Evolutionary conservation across 2,888 invertebrate species (phyloP), one percentile per base, ranked within the genome.

Genomic region (Argynnis bischoffii): DNA sequence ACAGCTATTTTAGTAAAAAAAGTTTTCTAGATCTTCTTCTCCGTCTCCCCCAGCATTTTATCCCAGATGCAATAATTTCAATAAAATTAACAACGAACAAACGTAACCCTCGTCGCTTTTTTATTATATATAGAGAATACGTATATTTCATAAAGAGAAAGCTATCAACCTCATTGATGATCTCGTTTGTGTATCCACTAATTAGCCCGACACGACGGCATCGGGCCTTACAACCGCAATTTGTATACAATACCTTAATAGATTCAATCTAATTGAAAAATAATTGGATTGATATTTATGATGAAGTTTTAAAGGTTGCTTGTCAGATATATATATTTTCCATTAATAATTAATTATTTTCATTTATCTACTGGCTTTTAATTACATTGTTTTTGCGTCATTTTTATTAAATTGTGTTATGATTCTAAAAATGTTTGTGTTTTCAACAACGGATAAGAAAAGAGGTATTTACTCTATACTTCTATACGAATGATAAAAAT

Each of bases 251-350:
- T 60, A 8, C 31, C 54, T 64, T 64, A 64, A 48, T 50, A 16
- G 55, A 56, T n/a, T 54, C 41, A 54, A 53, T 56, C 8, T 50
- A 47, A 57, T 53, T 31, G 51, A 57, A 66, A 54, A 64, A 57
- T 70, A 61, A 70, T 72, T 74, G 72, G 18, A 31, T 47, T 13
- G 47, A 13, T 57, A 60, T 47, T 64, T 31, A 64, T 18, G n/a
- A 63, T 26, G 26, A 18, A 57, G 13, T 59, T 26, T 59, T 59
- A 48, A 59, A 59, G 48, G 59, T 59, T 59, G 35, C 35, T 41
- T 41, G 35, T 41, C 11, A 41, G 35, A 41, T 41, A 48, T 31
- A 48, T 59, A 21, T 59, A n/a, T 48, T 59, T 48, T 48, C 21
- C 31, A 48, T 13, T 48, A 48, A 47, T 2, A 26, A 26, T 57